Conservation (phyloP, 2,888 invertebrate genomes). For the Cyaniris semiargus region DNA sequence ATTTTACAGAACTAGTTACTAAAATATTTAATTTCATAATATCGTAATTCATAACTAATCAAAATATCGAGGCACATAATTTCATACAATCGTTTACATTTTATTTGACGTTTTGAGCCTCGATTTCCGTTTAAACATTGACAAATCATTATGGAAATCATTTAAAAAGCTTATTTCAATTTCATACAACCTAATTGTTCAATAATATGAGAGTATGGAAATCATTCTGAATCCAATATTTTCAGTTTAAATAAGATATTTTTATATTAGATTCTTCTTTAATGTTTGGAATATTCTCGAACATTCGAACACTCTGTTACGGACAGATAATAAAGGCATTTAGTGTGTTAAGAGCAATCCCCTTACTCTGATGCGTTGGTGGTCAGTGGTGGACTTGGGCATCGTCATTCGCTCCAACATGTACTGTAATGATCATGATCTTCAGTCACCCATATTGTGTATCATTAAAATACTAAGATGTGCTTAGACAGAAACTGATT, state of each 20-base stretch:
- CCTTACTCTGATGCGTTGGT: slow-evolving; percentile 96
- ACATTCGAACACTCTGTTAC: not conserved
- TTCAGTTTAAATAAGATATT: not conserved
- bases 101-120: no score
- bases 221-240: not conserved
- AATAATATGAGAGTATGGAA: not conserved
- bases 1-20: no score
- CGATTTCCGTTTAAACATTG: no score
- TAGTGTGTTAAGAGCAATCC: slow-evolving; percentile 59
- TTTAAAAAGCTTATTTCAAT: no score
- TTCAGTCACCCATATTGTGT: slow-evolving; percentile 44
- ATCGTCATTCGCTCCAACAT: slow-evolving; percentile 94
- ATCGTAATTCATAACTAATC: no score
- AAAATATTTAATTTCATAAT: no score
- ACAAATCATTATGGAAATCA: no score
- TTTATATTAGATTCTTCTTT: not conserved
- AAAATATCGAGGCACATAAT: no score
- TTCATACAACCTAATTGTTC: not conserved
- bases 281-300: not conserved
- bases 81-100: no score
- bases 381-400: slow-evolving; percentile 91
- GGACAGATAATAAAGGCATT: slow-evolving; percentile 59
- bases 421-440: slow-evolving; percentile 85
- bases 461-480: not conserved
- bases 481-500: not conserved